Conservation (phyloP, 2,113 vertebrate species). For the Centropus bengalensis region DNA sequence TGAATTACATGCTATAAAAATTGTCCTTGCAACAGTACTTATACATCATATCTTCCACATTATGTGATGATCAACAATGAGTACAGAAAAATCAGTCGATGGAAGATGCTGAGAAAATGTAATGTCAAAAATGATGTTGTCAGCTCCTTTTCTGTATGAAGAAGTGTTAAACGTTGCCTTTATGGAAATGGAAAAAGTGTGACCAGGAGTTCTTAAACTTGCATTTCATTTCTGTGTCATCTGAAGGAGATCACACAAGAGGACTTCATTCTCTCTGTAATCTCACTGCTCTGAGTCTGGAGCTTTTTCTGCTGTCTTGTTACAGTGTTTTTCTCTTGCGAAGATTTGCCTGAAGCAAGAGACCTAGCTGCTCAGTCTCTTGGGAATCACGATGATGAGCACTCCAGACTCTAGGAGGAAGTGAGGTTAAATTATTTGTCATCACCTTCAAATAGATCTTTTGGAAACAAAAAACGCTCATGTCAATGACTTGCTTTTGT, state of each 20-base stretch:
- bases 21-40: not conserved
- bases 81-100: not conserved
- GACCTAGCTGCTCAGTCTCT: not conserved
- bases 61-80: not conserved
- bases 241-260: not conserved
- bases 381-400: conserved; percentile 17
- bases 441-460: conserved; percentile 19
- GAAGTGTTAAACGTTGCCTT: not conserved
- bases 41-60: not conserved
- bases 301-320: not conserved
- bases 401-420: conserved; percentile 30
- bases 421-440: conserved; percentile 43
- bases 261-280: not conserved
- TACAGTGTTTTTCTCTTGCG: not conserved
- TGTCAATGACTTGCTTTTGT: conserved; percentile 15
- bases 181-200: not conserved
- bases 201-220: not conserved
- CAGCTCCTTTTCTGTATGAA: not conserved
- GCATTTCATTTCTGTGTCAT: not conserved
- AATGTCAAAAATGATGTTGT: not conserved
- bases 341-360: conserved; percentile 13
- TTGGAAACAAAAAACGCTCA: not conserved
- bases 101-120: not conserved
- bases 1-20: not conserved
- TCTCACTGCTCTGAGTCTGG: not conserved